Conservation (phyloP, 2,888 invertebrate genomes). For the Drosophila nigricruria region DNA sequence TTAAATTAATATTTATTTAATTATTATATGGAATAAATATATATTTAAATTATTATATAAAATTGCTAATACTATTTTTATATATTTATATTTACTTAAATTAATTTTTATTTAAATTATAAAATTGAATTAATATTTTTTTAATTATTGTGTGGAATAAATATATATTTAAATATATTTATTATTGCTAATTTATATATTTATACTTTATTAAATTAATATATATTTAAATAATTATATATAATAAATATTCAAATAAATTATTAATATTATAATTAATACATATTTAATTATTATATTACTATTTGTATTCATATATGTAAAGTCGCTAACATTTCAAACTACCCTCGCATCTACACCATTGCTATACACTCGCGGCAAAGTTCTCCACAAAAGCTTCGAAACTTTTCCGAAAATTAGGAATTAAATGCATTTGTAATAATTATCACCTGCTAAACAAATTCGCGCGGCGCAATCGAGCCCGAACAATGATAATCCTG, state of each 20-base stretch:
- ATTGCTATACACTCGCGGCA: no score
- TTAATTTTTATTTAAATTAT: no score
- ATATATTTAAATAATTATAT: background rate
- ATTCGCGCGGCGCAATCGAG: slow-evolving; percentile 28
- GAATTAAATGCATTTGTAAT: slow-evolving; percentile 41
- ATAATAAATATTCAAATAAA: background rate
- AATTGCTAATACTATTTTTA: no score
- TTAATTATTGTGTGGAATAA: no score
- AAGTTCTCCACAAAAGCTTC: background rate
- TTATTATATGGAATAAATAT: no score
- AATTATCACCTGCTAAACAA: slow-evolving; percentile 58
- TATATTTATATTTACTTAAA: no score
- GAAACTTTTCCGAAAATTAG: slow-evolving; percentile 13
- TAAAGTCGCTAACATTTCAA: background rate
- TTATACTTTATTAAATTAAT: background rate
- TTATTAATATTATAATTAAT: no score
- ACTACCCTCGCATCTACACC: background rate
- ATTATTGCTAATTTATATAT: no score
- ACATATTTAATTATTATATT: background rate
- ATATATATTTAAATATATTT: no score
- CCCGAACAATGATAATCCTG: slow-evolving; percentile 75
- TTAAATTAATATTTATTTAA: no score
- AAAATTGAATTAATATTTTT: no score
- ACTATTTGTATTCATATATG: background rate
- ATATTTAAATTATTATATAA: no score